A percentile compares a stretch with the other conserved stretches of the same genome.
phyloP scores from a whole-genome alignment of 2,113 vertebrate genomes.

The Eira barbara region DNA sequence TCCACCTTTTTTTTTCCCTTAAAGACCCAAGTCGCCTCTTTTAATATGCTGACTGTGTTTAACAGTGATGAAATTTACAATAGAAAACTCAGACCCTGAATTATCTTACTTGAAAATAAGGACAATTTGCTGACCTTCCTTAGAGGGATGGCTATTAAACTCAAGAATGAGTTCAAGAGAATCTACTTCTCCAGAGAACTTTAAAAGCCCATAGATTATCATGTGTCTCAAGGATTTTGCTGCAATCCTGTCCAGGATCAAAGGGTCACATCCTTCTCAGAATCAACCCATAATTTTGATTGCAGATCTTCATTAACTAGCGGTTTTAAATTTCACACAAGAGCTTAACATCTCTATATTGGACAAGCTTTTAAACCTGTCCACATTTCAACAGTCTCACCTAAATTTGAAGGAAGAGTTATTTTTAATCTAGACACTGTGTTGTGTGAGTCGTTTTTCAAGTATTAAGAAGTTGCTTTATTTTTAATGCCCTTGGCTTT shows the following conservation, averaged over 20 bases:
- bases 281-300: not conserved
- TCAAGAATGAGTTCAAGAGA: not conserved
- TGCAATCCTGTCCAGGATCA: not conserved
- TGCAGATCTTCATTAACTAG: conserved; percentile 10
- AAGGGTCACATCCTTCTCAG: not conserved
- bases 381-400: not conserved
- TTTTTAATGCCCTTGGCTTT: conserved; percentile 44
- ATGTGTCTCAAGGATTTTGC: not conserved
- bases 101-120: conserved; percentile 36
- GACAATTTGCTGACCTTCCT: not conserved
- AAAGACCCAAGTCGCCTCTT: not conserved
- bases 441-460: not conserved
- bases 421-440: not conserved
- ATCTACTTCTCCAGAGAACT: not conserved
- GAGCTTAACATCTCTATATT: not conserved
- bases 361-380: conserved; percentile 32
- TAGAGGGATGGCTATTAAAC: not conserved
- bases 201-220: not conserved
- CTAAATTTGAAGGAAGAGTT: conserved; percentile 45
- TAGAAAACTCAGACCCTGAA: not conserved
- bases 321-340: not conserved
- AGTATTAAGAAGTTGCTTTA: conserved; percentile 30
- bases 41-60: not conserved
- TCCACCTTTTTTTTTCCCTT: not conserved
- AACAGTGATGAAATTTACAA: not conserved